A percentile compares a stretch with the other conserved stretches of the same genome.
phyloP scores from a whole-genome alignment of 1,140 invertebrate genomes.

The Trichonephila clavipes region DNA sequence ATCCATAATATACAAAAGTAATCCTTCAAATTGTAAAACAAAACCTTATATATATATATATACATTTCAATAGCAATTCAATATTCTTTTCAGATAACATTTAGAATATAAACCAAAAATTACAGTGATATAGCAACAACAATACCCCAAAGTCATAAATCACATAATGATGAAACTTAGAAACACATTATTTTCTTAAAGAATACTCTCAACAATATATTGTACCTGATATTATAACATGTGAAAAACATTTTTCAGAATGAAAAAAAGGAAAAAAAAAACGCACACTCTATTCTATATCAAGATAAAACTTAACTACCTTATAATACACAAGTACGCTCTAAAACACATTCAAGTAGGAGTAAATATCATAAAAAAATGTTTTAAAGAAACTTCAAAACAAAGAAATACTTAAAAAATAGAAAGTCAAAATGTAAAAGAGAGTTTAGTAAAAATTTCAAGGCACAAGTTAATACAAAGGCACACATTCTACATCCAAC shows the following conservation, averaged over 20 bases:
- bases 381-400: conserved; percentile 15
- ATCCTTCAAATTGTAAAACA: conserved; percentile 38
- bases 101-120: conserved; percentile 12
- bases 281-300: background rate
- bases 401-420: conserved; percentile 22
- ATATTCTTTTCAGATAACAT: background rate
- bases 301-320: background rate
- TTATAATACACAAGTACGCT: background rate
- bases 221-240: background rate
- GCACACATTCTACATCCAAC: background rate
- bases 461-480: conserved; percentile 16
- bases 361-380: background rate
- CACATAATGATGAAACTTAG: background rate
- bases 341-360: background rate
- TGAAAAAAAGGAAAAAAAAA: background rate
- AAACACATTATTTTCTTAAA: conserved; percentile 23
- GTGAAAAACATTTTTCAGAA: background rate
- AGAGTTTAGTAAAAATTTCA: conserved; percentile 29
- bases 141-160: background rate
- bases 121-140: conserved; percentile 18
- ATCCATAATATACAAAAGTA: conserved; percentile 65
- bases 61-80: conserved; percentile 41
- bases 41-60: conserved; percentile 21
- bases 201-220: background rate
- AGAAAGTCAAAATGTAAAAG: conserved; percentile 21